Evolutionary conservation across 2,113 vertebrate genomes (phyloP), one percentile per base, ranked within the genome.

Genomic region (Prionailurus bengalensis): DNA sequence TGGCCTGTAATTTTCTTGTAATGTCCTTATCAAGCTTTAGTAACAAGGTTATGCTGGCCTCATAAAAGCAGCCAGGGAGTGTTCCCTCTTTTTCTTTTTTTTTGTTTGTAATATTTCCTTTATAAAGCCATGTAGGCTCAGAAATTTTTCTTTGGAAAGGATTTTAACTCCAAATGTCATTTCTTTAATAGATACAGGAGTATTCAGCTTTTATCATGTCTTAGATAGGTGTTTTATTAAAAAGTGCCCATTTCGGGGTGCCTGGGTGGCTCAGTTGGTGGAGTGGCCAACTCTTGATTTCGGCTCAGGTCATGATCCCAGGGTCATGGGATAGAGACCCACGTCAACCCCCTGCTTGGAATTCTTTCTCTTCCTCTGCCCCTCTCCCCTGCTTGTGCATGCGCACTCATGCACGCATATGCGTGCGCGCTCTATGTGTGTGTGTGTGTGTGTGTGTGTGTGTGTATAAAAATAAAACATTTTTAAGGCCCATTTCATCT

Each of bases 91-190:
- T 68, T 27, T 82, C 17, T 33, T 45, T 58, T 42, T 89, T 19
- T 36, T 63, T 25, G 7, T 80, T 81, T 79, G 55, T 36, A 53
- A 48, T 79, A 45, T 25, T 66, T 79, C 36, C 90, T 17, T 73
- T 94, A 23, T 14, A n/a, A 96, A 82, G 21, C 61, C 84, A 86
- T 65, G 42, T 86, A 42, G 83, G 21, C 63, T 48, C n/a, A 7
- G 4, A 68, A 80, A 48, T 66, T 93, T 90, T 68, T 48, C 48
- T 70, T 29, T 53, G 21, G 33, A 61, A 89, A 92, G 25, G 3
- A 39, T 48, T 90, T 76, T 79, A 86, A 89, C 58, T 58, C 73
- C 68, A 92, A 95, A 79, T 36, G 51, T 66, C 80, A 78, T 71
- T 91, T 81, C n/a, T 93, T 87, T 81, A 61, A 70, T 66, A 79